A percentile compares a stretch with the other conserved stretches of the same genome.
These are phyloP conservation scores for Sylvia borin DNA, from an alignment of 2,797 vertebrate species.

Conservation along the genomic window DNA sequence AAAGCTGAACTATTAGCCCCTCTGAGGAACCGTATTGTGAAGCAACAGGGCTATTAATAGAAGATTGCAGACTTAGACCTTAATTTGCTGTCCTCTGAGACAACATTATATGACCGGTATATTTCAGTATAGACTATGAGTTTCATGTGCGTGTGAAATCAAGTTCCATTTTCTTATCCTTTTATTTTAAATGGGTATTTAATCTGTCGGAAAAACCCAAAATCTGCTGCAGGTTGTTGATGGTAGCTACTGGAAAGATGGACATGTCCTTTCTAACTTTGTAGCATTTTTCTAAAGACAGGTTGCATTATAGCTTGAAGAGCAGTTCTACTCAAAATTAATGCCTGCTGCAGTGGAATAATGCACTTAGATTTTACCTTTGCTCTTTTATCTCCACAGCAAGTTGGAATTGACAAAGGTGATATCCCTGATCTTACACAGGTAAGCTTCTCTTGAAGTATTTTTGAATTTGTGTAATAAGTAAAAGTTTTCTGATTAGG, in stretches of 20 bases:
- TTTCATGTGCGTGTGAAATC: neutral
- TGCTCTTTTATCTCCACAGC: constrained; percentile 79
- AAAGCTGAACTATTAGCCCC: neutral
- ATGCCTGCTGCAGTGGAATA: neutral
- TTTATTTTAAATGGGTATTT: neutral
- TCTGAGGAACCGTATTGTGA: neutral
- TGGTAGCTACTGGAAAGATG: neutral
- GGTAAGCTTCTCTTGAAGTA: constrained; percentile 76
- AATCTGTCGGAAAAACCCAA: neutral
- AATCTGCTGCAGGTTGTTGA: neutral
- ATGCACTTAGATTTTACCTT: neutral
- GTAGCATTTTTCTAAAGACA: neutral
- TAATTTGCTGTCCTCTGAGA: neutral
- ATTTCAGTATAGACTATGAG: neutral
- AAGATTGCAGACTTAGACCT: neutral
- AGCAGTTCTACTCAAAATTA: neutral
- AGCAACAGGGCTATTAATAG: neutral
- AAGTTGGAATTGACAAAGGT: constrained; percentile 99
- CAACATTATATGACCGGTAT: neutral
- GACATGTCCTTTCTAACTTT: neutral
- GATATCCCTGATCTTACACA: constrained; percentile 98
- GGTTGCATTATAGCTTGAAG: neutral
- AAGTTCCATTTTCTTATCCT: neutral
- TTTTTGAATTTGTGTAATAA: neutral
- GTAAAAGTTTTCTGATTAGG: neutral